A percentile compares a stretch with the other conserved stretches of the same genome.
These are phyloP conservation scores for Triops longicaudatus DNA, from an alignment of 1,140 invertebrate genomes.

Conservation along the genomic window DNA sequence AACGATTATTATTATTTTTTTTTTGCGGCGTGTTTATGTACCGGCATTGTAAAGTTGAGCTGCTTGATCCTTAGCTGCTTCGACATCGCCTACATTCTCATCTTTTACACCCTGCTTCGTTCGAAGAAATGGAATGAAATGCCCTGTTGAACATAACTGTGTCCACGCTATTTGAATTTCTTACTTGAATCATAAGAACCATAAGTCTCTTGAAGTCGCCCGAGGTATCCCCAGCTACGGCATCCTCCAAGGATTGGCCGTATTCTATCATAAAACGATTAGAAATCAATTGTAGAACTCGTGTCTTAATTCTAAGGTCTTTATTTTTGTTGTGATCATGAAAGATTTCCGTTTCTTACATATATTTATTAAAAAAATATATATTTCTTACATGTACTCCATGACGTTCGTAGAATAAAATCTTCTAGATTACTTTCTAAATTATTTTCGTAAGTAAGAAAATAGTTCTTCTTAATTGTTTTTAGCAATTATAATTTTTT, in stretches of 20 bases:
- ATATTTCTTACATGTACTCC: too few relatives aligned
- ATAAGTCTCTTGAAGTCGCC: conserved; percentile 84
- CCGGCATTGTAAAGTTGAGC: conserved; percentile 49
- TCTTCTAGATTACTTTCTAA: too few relatives aligned
- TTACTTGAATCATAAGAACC: conserved; percentile 45
- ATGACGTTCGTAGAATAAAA: too few relatives aligned
- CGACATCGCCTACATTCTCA: conserved; percentile 40
- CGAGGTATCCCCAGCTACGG: conserved; percentile 85
- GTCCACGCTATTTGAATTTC: not conserved
- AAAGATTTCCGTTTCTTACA: too few relatives aligned
- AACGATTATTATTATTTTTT: too few relatives aligned
- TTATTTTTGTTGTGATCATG: too few relatives aligned
- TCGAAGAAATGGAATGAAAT: not conserved
- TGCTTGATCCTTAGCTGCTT: conserved; percentile 47
- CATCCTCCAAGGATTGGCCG: conserved; percentile 70
- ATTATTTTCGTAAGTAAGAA: too few relatives aligned
- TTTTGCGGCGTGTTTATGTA: too few relatives aligned
- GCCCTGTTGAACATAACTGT: not conserved
- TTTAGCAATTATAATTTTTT: not conserved
- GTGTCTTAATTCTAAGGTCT: too few relatives aligned
- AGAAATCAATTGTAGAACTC: not conserved
- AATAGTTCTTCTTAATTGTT: too few relatives aligned
- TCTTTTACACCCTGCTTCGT: conserved; percentile 37
- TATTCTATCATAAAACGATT: conserved; percentile 54
- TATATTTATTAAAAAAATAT: too few relatives aligned